Evolutionary conservation across 1,140 invertebrate genomes (phyloP).

Genomic region (Chrysopa pallens): DNA sequence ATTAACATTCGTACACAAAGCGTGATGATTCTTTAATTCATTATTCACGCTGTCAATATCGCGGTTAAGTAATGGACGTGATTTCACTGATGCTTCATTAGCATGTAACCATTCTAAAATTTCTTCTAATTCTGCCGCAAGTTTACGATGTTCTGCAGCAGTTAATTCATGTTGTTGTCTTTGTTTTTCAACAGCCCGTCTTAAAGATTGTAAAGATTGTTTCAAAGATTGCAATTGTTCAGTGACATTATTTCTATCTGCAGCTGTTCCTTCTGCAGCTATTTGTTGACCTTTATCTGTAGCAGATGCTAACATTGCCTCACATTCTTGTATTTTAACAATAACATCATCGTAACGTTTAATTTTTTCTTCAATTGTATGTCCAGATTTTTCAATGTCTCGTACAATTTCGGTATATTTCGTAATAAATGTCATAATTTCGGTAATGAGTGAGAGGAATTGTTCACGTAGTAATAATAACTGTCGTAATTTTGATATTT

Average conservation of each 20-base stretch:
- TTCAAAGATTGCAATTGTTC: conserved; percentile 74
- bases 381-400: conserved; percentile 64
- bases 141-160: conserved; percentile 69
- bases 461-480: conserved; percentile 67
- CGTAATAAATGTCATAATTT: conserved; percentile 71
- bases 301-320: conserved; percentile 68
- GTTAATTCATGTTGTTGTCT: conserved; percentile 71
- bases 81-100: conserved; percentile 66
- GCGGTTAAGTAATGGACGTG: conserved; percentile 60
- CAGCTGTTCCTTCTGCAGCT: conserved; percentile 65
- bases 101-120: conserved; percentile 70
- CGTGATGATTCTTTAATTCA: conserved; percentile 62
- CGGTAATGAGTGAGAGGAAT: conserved; percentile 65
- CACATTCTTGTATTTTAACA: conserved; percentile 69
- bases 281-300: conserved; percentile 85
- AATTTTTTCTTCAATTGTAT: conserved; percentile 70
- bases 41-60: conserved; percentile 60
- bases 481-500: conserved; percentile 59
- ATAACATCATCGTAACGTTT: conserved; percentile 74
- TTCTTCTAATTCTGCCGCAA: conserved; percentile 60
- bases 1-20: conserved; percentile 48
- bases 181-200: conserved; percentile 66
- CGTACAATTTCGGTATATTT: conserved; percentile 73
- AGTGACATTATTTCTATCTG: conserved; percentile 71
- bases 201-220: conserved; percentile 59